phyloP scores from a whole-genome alignment of 2,797 vertebrate genomes.

The Toxotes lorentzi region DNA sequence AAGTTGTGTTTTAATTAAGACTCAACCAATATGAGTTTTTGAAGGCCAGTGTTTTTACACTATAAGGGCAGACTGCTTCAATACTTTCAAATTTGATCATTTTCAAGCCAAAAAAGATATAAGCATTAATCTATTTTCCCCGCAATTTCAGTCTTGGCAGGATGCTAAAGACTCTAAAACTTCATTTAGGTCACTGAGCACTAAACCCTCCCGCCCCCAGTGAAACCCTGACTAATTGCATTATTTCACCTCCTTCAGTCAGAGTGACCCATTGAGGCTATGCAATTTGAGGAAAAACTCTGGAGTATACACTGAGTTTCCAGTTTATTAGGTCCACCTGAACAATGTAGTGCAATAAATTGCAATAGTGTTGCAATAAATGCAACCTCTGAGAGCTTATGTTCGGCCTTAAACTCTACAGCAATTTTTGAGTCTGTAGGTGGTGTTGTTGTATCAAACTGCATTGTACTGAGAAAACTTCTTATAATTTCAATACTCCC shows the following conservation, averaged over 20 bases:
- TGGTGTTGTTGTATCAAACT: neutral
- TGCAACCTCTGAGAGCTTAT: constrained; percentile 22
- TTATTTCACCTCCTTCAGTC: constrained; percentile 64
- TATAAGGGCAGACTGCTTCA: constrained; percentile 20
- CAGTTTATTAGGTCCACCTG: constrained; percentile 59
- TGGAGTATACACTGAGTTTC: constrained; percentile 40
- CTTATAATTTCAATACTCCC: neutral
- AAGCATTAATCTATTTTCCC: constrained; percentile 32
- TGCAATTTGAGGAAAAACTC: constrained; percentile 54
- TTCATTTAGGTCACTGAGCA: constrained; percentile 54
- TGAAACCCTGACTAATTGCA: constrained; percentile 64
- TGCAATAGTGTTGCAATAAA: constrained; percentile 51
- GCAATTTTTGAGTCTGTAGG: constrained; percentile 19
- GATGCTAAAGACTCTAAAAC: constrained; percentile 60
- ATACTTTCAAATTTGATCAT: constrained; percentile 40
- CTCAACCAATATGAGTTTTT: constrained; percentile 40
- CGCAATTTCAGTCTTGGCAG: constrained; percentile 46
- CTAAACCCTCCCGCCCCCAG: constrained; percentile 40
- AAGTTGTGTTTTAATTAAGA: constrained; percentile 70
- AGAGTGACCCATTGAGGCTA: constrained; percentile 57
- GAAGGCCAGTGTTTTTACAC: constrained; percentile 45
- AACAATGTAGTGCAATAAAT: constrained; percentile 55
- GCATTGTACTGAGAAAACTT: neutral
- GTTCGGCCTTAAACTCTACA: constrained; percentile 12
- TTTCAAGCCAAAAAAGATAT: constrained; percentile 29